Base-by-base conservation (phyloP, 2,797 vertebrate genomes). In the Linurgus olivaceus region DNA sequence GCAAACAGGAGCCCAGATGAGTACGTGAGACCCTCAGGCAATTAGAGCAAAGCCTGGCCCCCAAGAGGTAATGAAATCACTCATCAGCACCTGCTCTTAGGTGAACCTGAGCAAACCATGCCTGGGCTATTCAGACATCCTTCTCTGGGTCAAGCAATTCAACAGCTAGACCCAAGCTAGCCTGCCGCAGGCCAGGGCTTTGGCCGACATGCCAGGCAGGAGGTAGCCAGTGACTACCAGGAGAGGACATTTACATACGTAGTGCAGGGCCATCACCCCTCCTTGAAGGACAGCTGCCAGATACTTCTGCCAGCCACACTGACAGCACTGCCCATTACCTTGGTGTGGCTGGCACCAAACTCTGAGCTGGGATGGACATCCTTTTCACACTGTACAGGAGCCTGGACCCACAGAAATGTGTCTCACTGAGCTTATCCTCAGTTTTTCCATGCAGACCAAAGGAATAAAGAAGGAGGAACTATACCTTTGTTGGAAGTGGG, bases 11-110 rank as follows among this genome's bases (percentile, higher is more conserved):
- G 9, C 28, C 5, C 14, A 5, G 11, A 50, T 1, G 0, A 4
- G 13, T 0, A 2, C 0, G 0, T 1, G 17, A 79, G 48, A 4
- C 42, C 31, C 33, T 59, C 57, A 6, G 1, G 3, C 38, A 4
- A 48, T 20, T 2, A 4, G 40, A 37, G 63, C 9, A 7, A 63
- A 55, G 50, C 17, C 62, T 44, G 62, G 28, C 9, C 23, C 31
- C 44, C 47, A 8, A 17, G 26, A 28, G 13, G 12, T 20, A 4
- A 42, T 1, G 29, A 42, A 76, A 62, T 33, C 31, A 13, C 6
- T 2, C 0, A 5, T 20, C 55, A 28, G 3, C 1, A 11, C 29
- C 37, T 31, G 55, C 33, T 61, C 37, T 17, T 6, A 9, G 0
- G 4, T 38, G 59, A 57, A n/a, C 25, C 55, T 9, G 25, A 48